Evolutionary conservation across 2,797 vertebrate species (phyloP).

Genomic region (Lerista edwardsae): DNA sequence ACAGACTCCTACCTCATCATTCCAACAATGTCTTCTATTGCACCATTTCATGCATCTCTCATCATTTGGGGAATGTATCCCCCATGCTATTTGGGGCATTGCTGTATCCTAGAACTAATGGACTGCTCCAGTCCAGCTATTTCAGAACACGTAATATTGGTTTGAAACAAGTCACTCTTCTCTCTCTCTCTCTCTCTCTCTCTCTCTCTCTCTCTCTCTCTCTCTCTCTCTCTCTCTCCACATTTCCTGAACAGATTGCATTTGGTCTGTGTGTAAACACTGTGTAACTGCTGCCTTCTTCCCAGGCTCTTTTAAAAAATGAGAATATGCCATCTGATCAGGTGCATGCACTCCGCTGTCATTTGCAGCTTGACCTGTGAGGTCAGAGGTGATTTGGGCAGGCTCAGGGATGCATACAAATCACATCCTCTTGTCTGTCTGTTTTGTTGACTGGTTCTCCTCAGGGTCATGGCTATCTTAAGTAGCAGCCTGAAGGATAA

Average conservation of each 20-base stretch:
- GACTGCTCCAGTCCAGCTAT: conserved; percentile 51
- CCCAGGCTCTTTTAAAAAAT: conserved; percentile 80
- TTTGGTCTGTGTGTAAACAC: conserved; percentile 79
- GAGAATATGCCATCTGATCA: conserved; percentile 84
- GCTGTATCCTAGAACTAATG: conserved; percentile 40
- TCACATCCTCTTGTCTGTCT: conserved; percentile 86
- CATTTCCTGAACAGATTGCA: conserved; percentile 76
- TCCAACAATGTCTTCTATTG: too few species aligned
- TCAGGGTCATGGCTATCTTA: conserved; percentile 86
- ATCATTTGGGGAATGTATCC: too few species aligned
- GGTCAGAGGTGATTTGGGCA: conserved; percentile 83
- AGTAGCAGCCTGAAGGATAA: conserved; percentile 85
- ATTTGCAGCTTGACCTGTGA: conserved; percentile 82
- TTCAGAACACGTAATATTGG: conserved; percentile 64
- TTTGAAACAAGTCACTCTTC: conserved; percentile 68
- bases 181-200: conserved; percentile 46
- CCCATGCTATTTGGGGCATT: too few species aligned
- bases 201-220: conserved; percentile 18
- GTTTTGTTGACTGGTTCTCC: conserved; percentile 86
- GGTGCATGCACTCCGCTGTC: conserved; percentile 83
- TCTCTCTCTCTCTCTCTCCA: conserved; percentile 28
- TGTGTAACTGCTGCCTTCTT: conserved; percentile 73
- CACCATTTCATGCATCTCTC: too few species aligned
- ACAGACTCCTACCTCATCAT: too few species aligned
- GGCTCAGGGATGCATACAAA: conserved; percentile 84